phyloP scores from a whole-genome alignment of 2,888 invertebrate species.

The Ophonus ardosiacus region DNA sequence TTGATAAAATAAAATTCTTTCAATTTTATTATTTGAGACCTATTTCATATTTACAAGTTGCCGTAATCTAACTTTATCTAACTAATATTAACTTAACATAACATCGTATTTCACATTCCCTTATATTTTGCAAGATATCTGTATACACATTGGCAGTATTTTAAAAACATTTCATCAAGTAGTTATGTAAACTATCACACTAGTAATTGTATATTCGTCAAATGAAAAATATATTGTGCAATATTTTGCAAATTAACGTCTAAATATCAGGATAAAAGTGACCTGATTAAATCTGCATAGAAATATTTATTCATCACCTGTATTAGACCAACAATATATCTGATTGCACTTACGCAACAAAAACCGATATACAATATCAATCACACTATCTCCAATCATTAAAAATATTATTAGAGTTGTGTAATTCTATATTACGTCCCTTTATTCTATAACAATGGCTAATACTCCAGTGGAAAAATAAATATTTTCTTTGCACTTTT shows the following conservation, averaged over 20 bases:
- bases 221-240: background rate
- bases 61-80: no score
- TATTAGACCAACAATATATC: conserved; percentile 6
- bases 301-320: conserved; percentile 33
- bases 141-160: no score
- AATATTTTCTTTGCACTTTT: conserved; percentile 18
- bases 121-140: no score
- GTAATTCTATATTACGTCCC: background rate
- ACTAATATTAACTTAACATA: no score
- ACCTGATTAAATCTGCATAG: conserved; percentile 22
- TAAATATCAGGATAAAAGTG: background rate
- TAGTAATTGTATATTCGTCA: background rate
- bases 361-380: conserved; percentile 28
- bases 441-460: background rate
- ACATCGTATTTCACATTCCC: no score
- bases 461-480: background rate
- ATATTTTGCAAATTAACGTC: background rate
- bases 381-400: conserved; percentile 11
- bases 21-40: no score
- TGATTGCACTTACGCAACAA: conserved; percentile 31
- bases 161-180: background rate
- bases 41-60: no score
- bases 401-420: conserved; percentile 23
- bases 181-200: background rate
- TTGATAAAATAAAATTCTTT: no score